Evolutionary conservation across 2,797 vertebrate species (phyloP).

Genomic region (Enteromius radiatus): DNA sequence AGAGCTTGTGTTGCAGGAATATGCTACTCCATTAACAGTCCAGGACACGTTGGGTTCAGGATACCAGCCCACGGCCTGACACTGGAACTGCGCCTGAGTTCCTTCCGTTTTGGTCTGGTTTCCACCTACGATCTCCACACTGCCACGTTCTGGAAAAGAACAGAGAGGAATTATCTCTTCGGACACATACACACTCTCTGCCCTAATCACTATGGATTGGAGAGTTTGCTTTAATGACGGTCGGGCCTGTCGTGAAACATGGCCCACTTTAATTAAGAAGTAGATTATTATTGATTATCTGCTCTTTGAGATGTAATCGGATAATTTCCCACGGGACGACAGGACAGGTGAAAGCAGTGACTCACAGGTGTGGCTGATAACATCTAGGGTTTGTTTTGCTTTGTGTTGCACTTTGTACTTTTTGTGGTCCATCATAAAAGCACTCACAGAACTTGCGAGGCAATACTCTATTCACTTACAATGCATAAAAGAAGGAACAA

Average conservation of each 20-base stretch:
- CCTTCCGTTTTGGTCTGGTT: slow-evolving; percentile 62
- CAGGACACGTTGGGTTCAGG: slow-evolving; percentile 70
- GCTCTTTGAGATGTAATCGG: slow-evolving; percentile 31
- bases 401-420: slow-evolving; percentile 17
- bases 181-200: slow-evolving; percentile 26
- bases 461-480: not conserved
- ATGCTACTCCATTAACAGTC: slow-evolving; percentile 56
- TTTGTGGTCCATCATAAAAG: not conserved
- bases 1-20: slow-evolving; percentile 67
- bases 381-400: not conserved
- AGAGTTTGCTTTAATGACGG: slow-evolving; percentile 22
- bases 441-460: not conserved
- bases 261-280: slow-evolving; percentile 36
- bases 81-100: slow-evolving; percentile 68
- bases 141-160: slow-evolving; percentile 69
- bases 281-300: slow-evolving; percentile 48
- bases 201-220: slow-evolving; percentile 8
- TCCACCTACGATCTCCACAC: slow-evolving; percentile 63
- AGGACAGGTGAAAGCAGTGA: slow-evolving; percentile 14
- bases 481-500: not conserved
- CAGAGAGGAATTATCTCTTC: slow-evolving; percentile 7
- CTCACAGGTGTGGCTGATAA: slow-evolving; percentile 11
- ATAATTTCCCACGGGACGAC: slow-evolving; percentile 31
- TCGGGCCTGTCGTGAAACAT: not conserved
- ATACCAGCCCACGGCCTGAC: slow-evolving; percentile 68